These are phyloP conservation scores for Drosophila formosana DNA, from an alignment of 2,888 invertebrate species.

Conservation along the genomic window DNA sequence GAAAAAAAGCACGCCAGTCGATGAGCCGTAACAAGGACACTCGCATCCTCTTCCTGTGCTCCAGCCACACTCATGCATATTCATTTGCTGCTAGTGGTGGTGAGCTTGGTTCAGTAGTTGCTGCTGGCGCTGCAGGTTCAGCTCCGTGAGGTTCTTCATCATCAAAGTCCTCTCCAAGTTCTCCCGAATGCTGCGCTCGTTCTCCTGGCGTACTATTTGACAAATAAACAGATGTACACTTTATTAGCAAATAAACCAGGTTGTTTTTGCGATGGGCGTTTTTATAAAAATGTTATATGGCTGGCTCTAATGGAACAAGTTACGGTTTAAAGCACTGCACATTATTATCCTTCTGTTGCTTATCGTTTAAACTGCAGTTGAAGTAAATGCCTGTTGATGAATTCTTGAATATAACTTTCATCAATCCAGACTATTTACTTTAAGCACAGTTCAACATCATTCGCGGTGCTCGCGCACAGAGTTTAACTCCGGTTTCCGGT, in stretches of 20 bases:
- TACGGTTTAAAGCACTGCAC: conserved; percentile 24
- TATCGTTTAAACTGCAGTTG: conserved; percentile 83
- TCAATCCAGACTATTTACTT: conserved; percentile 85
- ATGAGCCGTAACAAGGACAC: conserved; percentile 10
- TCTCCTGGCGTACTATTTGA: conserved; percentile 93
- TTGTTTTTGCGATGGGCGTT: background rate
- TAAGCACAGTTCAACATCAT: conserved; percentile 82
- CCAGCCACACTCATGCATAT: conserved; percentile 5
- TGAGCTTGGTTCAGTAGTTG: conserved; percentile 54
- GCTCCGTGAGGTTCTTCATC: conserved; percentile 84
- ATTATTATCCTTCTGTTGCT: conserved; percentile 72
- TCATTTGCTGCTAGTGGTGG: conserved; percentile 48
- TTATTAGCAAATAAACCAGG: conserved; percentile 14
- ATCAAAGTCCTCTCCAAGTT: conserved; percentile 87
- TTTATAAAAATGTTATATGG: background rate
- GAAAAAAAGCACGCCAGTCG: conserved; percentile 20
- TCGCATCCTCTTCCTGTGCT: conserved; percentile 1
- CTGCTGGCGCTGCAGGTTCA: conserved; percentile 65
- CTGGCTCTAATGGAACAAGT: conserved; percentile 70
- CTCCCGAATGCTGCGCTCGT: conserved; percentile 93
- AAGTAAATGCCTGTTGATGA: conserved; percentile 85
- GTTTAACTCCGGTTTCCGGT: background rate
- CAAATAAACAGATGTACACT: background rate
- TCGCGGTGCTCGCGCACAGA: background rate
- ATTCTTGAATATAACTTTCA: conserved; percentile 78